Evolutionary conservation across 2,888 invertebrate genomes (phyloP).

Genomic region (Euclidia mi): DNA sequence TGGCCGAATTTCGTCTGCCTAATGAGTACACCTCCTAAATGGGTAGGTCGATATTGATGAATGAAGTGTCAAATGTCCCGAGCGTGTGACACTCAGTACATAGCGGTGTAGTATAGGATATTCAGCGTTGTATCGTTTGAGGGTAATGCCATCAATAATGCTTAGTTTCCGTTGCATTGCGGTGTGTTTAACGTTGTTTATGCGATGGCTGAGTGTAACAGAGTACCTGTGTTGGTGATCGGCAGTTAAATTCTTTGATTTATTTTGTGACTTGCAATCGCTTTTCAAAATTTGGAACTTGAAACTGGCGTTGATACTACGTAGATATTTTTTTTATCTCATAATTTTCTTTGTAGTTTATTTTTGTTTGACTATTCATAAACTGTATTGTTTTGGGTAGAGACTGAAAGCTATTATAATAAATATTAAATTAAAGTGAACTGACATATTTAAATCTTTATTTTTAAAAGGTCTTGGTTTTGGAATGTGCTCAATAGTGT

Average conservation of each 20-base stretch:
- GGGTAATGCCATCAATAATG: conserved; percentile 43
- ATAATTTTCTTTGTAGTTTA: no score
- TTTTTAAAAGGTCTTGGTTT: no score
- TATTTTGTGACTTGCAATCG: no score
- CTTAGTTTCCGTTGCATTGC: conserved; percentile 42
- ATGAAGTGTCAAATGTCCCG: conserved; percentile 32
- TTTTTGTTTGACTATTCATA: no score
- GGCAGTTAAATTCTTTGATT: not conserved
- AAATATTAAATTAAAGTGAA: no score
- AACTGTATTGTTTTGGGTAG: no score
- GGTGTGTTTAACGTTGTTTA: conserved; percentile 38
- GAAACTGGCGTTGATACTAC: no score
- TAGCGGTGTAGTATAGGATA: conserved; percentile 7
- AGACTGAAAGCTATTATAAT: no score
- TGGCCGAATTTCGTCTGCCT: not conserved
- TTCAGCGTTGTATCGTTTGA: conserved; percentile 34
- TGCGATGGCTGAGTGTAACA: conserved; percentile 16
- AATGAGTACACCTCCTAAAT: not conserved
- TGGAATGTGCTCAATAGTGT: no score
- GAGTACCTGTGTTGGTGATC: conserved; percentile 11
- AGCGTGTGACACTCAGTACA: conserved; percentile 18
- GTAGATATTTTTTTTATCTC: no score
- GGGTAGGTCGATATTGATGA: conserved; percentile 34
- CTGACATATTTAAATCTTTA: no score
- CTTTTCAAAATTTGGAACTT: no score